Conservation (phyloP, 2,113 vertebrate species). For the Vicugna pacos region DNA sequence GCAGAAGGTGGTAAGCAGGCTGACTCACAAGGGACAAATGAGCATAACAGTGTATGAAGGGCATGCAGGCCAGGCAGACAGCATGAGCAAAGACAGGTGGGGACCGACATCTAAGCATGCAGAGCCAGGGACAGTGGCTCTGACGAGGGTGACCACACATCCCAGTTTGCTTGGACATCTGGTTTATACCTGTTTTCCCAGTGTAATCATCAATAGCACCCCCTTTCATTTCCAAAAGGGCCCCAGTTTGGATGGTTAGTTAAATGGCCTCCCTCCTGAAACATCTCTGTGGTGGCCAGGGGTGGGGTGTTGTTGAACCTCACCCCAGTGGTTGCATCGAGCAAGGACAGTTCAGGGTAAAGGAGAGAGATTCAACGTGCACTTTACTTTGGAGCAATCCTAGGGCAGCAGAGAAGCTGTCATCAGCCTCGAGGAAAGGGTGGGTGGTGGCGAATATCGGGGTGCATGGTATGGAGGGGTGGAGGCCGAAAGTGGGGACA, state of each 20-base stretch:
- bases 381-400: neutral
- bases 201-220: neutral
- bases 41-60: neutral
- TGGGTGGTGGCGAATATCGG: fast-evolving
- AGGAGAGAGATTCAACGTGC: neutral
- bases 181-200: neutral
- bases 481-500: neutral
- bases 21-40: neutral
- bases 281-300: neutral
- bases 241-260: neutral
- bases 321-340: fast-evolving
- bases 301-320: no score
- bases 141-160: no score
- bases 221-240: neutral
- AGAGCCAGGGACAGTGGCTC: neutral
- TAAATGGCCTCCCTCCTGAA: neutral
- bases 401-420: neutral
- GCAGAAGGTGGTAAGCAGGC: neutral
- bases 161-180: neutral
- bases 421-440: neutral
- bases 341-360: neutral
- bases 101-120: neutral
- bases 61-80: no score
- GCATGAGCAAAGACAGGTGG: neutral
- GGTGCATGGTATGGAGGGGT: neutral